Base-by-base conservation (phyloP, 2,888 invertebrate genomes). In the Rambutsinella grinnellia region DNA sequence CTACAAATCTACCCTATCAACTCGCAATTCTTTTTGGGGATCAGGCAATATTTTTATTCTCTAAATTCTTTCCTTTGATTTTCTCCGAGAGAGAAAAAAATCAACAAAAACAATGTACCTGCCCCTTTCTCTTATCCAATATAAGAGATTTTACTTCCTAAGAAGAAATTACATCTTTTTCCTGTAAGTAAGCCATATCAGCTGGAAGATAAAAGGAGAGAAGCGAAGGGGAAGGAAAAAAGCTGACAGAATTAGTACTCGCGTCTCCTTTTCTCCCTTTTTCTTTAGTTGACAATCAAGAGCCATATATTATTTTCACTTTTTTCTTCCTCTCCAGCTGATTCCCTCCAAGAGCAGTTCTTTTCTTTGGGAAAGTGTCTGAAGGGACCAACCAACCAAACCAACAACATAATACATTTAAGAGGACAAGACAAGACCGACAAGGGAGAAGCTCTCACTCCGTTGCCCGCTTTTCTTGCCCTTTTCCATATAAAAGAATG, bases 381-480 rank as follows among this genome's bases (percentile, higher is more conserved):
- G 53, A 47, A 71, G 71, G 71, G 71, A 71, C 71, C 63, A 36
- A 36, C 36, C 15, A 17, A 49, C 49, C 49, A 49, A 49, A 13
- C 49, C 15, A 72, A 72, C 72, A 72, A 72, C 65, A 72, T 65
- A 72, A 72, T 72, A 65, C 72, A 72, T 65, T 72, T 72, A 72
- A 65, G 65, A 72, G 72, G 49, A 72, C 72, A 72, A 65, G 72
- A 72, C 72, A 70, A 70, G 61, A 24, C 36, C 36, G 36, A 36
- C 36, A 36, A 36, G 36, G 36, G 36, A 13, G 13, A 36, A 36
- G 5, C 5, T 13, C 13, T 13, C 13, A 5, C 5, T 13, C 13
- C 13, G 6, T 5, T 36, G 5, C 6, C 36, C 36, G 6, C 6
- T 13, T 36, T 36, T 36, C 13, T 36, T 36, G 6, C 36, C 49